Evolutionary conservation across 1,140 invertebrate species (phyloP).

Genomic region (Drosophila nigromelanica): DNA sequence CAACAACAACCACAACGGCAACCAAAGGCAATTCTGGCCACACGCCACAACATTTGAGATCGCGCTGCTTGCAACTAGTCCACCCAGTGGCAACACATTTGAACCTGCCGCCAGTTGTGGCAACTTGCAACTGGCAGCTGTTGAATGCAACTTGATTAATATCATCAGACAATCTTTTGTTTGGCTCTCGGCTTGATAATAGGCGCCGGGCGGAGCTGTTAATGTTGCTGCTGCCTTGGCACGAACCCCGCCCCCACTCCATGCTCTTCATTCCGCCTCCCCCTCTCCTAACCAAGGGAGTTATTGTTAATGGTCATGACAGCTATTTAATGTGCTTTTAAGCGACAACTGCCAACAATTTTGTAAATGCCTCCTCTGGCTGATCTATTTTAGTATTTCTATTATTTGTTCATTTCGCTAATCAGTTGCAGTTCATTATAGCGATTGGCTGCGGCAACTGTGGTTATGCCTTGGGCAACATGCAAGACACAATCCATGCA

Average conservation of each 20-base stretch:
- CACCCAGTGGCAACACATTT: slow-evolving; percentile 53
- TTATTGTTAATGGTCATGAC: slow-evolving; percentile 34
- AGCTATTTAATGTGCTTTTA: slow-evolving; percentile 10
- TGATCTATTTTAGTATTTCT: no score
- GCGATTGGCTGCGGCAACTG: slow-evolving; percentile 14
- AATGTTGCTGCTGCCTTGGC: neutral
- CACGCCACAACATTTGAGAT: slow-evolving; percentile 48
- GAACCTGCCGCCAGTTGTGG: slow-evolving; percentile 54
- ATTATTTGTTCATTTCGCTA: slow-evolving; percentile 10
- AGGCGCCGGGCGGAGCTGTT: slow-evolving; percentile 10
- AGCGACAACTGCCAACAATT: slow-evolving; percentile 6
- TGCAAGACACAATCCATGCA: slow-evolving; percentile 44
- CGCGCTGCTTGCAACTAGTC: slow-evolving; percentile 15
- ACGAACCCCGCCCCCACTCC: neutral
- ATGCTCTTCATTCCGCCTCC: slow-evolving; percentile 10
- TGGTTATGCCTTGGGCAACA: slow-evolving; percentile 52
- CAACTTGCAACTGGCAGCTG: slow-evolving; percentile 14
- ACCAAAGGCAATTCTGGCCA: slow-evolving; percentile 43
- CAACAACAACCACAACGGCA: slow-evolving; percentile 15
- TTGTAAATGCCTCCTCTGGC: slow-evolving; percentile 13
- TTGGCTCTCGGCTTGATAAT: slow-evolving; percentile 44
- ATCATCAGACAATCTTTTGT: slow-evolving; percentile 44
- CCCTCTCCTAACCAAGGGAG: neutral
- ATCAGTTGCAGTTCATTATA: slow-evolving; percentile 43
- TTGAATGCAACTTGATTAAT: slow-evolving; percentile 61